Percentiles rank a stretch among this genome's conserved stretches.
Evolutionary conservation across 2,797 vertebrate species (phyloP).

Genomic region (Bradypus variegatus): DNA sequence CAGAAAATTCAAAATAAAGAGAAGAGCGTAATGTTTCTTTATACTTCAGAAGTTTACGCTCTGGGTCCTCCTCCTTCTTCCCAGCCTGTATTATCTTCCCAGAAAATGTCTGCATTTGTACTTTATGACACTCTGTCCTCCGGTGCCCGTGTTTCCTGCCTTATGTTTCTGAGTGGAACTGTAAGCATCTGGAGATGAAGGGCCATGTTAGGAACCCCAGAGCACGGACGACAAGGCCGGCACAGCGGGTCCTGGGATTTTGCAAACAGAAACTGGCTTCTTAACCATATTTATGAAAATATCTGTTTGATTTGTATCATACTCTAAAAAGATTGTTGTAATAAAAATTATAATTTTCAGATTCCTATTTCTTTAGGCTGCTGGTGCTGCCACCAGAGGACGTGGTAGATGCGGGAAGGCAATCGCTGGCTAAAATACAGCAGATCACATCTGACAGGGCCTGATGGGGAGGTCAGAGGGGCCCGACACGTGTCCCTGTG

Average conservation of each 20-base stretch:
- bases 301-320: neutral
- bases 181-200: neutral
- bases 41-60: slow-evolving; percentile 11
- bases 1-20: neutral
- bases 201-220: neutral
- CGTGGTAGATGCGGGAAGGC: neutral
- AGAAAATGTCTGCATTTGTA: neutral
- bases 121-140: neutral
- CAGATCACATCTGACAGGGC: neutral
- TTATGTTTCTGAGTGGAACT: neutral
- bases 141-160: neutral
- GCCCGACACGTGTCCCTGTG: neutral
- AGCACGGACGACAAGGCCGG: neutral
- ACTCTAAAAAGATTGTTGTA: slow-evolving; percentile 21
- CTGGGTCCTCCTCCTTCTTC: neutral
- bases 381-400: neutral
- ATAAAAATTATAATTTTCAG: slow-evolving; percentile 11
- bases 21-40: neutral
- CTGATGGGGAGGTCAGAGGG: neutral
- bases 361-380: slow-evolving; percentile 19
- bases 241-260: neutral
- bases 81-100: neutral
- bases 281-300: neutral
- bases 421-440: neutral
- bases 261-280: neutral